Evolutionary conservation across 2,113 vertebrate genomes (phyloP).

Genomic region (Emydura subglobosa): DNA sequence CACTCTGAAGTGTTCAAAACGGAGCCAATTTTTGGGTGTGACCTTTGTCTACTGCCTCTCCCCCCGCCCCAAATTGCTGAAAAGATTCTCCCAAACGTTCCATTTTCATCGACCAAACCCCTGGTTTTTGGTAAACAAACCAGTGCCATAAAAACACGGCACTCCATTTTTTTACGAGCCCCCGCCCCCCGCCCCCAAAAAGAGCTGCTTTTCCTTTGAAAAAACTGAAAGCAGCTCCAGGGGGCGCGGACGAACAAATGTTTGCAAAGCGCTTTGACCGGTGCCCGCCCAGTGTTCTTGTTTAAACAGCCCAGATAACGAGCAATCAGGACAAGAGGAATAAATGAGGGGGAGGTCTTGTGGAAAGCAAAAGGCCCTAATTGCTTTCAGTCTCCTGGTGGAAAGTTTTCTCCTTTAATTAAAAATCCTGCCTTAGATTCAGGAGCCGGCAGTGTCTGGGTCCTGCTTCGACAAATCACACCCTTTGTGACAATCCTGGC

Average conservation of each 20-base stretch:
- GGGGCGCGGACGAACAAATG: background rate
- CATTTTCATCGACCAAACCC: background rate
- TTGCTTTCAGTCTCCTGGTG: background rate
- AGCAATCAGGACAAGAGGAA: background rate
- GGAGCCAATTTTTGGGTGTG: background rate
- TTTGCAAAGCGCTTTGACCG: background rate
- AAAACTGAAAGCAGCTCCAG: background rate
- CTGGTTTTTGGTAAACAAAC: background rate
- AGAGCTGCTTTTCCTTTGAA: background rate
- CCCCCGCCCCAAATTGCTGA: background rate
- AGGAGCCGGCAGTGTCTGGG: background rate
- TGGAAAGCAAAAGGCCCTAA: background rate
- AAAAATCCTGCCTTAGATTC: background rate
- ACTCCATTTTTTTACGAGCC: background rate
- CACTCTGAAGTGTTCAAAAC: background rate
- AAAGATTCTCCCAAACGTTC: background rate
- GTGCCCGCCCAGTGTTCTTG: background rate
- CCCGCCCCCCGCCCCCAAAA: too few species aligned
- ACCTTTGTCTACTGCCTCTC: background rate
- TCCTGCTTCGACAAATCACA: fast-evolving
- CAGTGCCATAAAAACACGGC: background rate
- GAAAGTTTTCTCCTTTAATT: background rate
- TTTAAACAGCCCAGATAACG: background rate
- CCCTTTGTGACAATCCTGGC: background rate
- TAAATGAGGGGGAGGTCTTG: background rate